Evolutionary conservation across 1,140 invertebrate genomes (phyloP).

Genomic region (Araneus ventricosus): DNA sequence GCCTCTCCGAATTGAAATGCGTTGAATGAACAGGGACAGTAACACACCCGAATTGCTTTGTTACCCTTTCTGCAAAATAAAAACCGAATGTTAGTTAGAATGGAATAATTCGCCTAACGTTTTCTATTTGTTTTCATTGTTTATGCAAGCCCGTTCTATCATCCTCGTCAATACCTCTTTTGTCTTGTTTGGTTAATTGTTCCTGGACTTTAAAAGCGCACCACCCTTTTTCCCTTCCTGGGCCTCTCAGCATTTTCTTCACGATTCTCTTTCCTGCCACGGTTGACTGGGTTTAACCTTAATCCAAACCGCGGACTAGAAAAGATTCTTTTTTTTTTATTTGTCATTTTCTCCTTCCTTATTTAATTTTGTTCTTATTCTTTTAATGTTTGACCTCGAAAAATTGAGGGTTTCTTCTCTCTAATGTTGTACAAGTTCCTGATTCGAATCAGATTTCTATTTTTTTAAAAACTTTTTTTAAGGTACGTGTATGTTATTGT

Average conservation of each 20-base stretch:
- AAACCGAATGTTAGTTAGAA: neutral
- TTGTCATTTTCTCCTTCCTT: constrained; percentile 21
- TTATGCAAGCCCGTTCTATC: constrained; percentile 26
- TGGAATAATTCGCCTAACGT: neutral
- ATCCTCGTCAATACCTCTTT: neutral
- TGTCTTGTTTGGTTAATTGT: constrained; percentile 36
- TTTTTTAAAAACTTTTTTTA: neutral
- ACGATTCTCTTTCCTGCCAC: neutral
- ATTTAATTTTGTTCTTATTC: constrained; percentile 15
- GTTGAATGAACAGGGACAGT: neutral
- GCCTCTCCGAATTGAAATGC: neutral
- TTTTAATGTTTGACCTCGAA: constrained; percentile 66
- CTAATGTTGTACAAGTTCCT: neutral
- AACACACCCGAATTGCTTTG: neutral
- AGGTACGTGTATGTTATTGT: too few species aligned
- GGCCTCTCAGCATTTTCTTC: neutral
- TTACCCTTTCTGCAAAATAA: neutral
- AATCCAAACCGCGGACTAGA: constrained; percentile 45
- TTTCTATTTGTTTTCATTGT: constrained; percentile 35
- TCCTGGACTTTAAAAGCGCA: neutral
- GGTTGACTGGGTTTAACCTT: constrained; percentile 56
- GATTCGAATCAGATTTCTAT: neutral
- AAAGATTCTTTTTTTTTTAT: neutral
- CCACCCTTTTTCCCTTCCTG: constrained; percentile 22
- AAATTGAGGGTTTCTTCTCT: constrained; percentile 1